A percentile compares a stretch with the other conserved stretches of the same genome.
phyloP scores from a whole-genome alignment of 2,797 vertebrate species.

The Sebastes taczanowskii region DNA sequence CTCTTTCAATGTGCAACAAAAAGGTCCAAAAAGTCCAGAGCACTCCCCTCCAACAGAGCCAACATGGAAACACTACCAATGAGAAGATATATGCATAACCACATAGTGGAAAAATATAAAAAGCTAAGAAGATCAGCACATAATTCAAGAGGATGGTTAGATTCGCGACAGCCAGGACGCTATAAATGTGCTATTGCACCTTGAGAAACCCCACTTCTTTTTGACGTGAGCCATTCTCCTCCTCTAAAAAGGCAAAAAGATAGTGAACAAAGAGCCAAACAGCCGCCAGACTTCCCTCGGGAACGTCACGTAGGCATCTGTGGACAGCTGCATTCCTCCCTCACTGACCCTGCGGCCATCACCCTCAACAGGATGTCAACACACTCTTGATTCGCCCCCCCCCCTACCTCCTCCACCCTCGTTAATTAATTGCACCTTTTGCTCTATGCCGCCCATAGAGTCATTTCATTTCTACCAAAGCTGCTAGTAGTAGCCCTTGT shows the following conservation, averaged over 20 bases:
- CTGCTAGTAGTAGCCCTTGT: conserved; percentile 85
- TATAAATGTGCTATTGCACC: conserved; percentile 27
- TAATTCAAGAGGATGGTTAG: not conserved
- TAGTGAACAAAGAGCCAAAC: conserved; percentile 25
- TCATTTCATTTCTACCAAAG: conserved; percentile 64
- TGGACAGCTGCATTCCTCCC: conserved; percentile 53
- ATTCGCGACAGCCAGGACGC: not conserved
- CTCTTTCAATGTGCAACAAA: conserved; percentile 3
- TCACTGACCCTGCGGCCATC: conserved; percentile 51
- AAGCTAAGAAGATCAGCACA: conserved; percentile 15
- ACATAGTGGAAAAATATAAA: conserved; percentile 26
- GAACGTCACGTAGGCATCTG: conserved; percentile 44
- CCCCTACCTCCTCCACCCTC: not conserved
- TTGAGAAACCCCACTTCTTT: conserved; percentile 1
- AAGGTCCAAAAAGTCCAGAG: conserved; percentile 22
- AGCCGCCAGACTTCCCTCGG: conserved; percentile 24
- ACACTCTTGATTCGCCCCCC: conserved; percentile 35
- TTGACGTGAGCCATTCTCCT: conserved; percentile 23
- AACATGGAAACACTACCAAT: conserved; percentile 48
- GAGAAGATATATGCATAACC: conserved; percentile 28
- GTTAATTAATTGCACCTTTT: conserved; percentile 68
- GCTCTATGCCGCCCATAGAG: conserved; percentile 61
- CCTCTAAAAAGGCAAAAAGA: conserved; percentile 35
- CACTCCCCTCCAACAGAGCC: conserved; percentile 1
- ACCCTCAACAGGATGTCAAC: conserved; percentile 42